Evolutionary conservation across 2,888 invertebrate species (phyloP).

Genomic region (Dicycla oo): DNA sequence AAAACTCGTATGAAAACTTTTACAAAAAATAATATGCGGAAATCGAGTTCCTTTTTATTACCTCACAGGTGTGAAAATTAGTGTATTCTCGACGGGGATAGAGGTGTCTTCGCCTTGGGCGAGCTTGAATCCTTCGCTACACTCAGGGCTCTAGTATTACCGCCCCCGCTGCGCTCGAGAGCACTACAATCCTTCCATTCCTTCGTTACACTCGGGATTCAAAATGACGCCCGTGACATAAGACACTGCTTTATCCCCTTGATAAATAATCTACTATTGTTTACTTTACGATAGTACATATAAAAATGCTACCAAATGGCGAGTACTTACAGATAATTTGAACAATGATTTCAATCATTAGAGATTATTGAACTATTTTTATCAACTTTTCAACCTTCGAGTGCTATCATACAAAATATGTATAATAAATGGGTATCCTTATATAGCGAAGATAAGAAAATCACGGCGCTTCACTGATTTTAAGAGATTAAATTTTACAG

Average conservation of each 20-base stretch:
- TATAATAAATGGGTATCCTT: constrained; percentile 22
- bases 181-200: not conserved
- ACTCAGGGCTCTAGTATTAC: not conserved
- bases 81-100: not conserved
- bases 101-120: not conserved
- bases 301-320: not conserved
- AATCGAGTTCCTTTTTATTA: not conserved
- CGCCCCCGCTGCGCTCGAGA: too few species aligned
- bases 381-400: constrained; percentile 35
- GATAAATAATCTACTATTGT: constrained; percentile 3
- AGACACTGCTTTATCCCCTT: not conserved
- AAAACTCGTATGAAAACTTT: not conserved
- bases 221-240: not conserved
- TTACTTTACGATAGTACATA: constrained; percentile 12
- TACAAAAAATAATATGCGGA: not conserved
- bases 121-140: not conserved
- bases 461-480: constrained; percentile 22
- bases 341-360: constrained; percentile 38
- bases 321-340: constrained; percentile 8
- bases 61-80: not conserved
- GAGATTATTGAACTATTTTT: constrained; percentile 38
- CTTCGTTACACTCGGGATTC: not conserved
- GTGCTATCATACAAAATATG: constrained; percentile 24
- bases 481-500: constrained; percentile 34
- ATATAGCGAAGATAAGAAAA: constrained; percentile 43